Conservation (phyloP, 2,888 invertebrate genomes). For the Neoaliturus tenellus region DNA sequence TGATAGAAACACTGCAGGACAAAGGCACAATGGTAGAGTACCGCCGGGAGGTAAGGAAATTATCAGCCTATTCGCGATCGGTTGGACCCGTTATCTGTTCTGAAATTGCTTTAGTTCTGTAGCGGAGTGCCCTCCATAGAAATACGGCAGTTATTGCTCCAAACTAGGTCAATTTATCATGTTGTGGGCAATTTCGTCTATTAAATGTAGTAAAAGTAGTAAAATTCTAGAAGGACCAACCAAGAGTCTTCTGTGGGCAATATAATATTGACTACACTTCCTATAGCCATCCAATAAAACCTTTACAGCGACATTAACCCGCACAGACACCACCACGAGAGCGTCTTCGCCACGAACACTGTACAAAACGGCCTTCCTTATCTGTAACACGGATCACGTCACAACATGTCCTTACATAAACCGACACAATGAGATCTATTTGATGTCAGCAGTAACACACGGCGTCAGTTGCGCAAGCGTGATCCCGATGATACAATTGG, state of each 20-base stretch:
- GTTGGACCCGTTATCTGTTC: no score
- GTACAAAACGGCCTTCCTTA: neutral
- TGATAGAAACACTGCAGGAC: neutral
- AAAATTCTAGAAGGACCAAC: no score
- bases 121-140: no score
- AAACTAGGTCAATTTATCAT: no score
- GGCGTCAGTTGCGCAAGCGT: slow-evolving; percentile 16
- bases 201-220: no score
- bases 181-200: no score
- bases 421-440: slow-evolving; percentile 5
- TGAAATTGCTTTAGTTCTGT: no score
- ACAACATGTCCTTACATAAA: slow-evolving; percentile 13
- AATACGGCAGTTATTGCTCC: no score
- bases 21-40: no score
- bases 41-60: neutral
- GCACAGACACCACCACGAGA: neutral
- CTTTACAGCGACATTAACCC: neutral
- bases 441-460: neutral
- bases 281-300: neutral
- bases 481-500: slow-evolving; percentile 44
- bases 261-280: no score
- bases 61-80: no score
- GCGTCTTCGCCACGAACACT: neutral
- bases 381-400: slow-evolving; percentile 2
- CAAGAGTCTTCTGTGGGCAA: no score